Conservation (phyloP, 2,113 vertebrate genomes). For the Vulpes vulpes region DNA sequence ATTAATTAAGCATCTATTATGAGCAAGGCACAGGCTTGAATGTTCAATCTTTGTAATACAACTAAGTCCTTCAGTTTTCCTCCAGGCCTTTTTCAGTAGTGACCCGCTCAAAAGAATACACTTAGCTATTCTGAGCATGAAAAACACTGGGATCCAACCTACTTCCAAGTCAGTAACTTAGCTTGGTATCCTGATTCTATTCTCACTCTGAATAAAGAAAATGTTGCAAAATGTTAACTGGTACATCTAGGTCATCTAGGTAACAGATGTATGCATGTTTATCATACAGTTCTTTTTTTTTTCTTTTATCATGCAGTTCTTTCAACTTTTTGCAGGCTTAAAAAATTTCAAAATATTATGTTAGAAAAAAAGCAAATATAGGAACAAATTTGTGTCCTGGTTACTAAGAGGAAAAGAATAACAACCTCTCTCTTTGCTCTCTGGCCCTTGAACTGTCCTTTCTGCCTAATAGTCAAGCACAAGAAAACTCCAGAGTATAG, state of each 20-base stretch:
- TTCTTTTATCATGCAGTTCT: not conserved
- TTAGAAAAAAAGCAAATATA: not conserved
- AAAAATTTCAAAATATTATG: not conserved
- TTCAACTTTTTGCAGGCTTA: not conserved
- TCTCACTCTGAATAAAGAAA: not conserved
- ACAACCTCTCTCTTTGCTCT: not conserved
- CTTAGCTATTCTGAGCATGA: not conserved
- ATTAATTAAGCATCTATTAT: not conserved
- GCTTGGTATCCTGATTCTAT: not conserved
- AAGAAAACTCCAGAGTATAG: not conserved
- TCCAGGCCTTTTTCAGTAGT: not conserved
- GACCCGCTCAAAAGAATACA: not conserved
- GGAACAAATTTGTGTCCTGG: not conserved
- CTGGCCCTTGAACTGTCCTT: not conserved
- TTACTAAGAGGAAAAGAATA: not conserved
- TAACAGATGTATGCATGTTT: not conserved
- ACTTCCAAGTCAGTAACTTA: not conserved
- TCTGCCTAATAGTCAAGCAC: not conserved
- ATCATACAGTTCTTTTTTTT: not conserved
- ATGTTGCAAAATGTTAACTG: not conserved
- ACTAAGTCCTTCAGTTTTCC: not conserved
- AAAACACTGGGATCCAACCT: not conserved
- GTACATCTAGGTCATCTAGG: not conserved
- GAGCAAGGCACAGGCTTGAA: not conserved
- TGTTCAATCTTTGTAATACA: not conserved